These are phyloP conservation scores for Augochlorella aurata DNA, from an alignment of 2,888 invertebrate genomes.

Conservation along the genomic window DNA sequence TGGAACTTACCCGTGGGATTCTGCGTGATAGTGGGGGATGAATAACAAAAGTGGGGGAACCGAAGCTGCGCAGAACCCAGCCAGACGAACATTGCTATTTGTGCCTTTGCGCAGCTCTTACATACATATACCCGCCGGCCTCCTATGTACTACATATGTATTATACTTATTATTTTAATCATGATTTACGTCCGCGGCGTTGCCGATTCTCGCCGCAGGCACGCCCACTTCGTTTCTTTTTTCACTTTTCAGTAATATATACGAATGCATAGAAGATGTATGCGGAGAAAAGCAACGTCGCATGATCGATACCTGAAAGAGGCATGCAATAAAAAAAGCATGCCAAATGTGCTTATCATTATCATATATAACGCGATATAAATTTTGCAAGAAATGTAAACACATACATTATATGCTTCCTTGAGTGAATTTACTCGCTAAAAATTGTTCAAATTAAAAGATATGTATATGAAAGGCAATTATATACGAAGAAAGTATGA, in stretches of 20 bases:
- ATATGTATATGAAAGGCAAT: not conserved
- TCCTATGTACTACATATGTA: slow-evolving; percentile 77
- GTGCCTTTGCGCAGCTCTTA: slow-evolving; percentile 76
- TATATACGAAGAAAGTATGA: not conserved
- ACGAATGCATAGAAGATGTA: slow-evolving; percentile 58
- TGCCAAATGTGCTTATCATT: not conserved
- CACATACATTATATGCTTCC: not conserved
- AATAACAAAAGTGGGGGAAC: slow-evolving; percentile 64
- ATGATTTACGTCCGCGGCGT: slow-evolving; percentile 80
- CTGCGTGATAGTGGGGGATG: slow-evolving; percentile 59
- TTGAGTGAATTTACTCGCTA: not conserved
- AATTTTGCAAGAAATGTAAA: not conserved
- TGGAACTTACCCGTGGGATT: slow-evolving; percentile 73
- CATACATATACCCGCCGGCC: slow-evolving; percentile 65
- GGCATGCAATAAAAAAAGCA: slow-evolving; percentile 55
- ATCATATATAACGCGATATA: slow-evolving; percentile 18
- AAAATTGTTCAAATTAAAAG: not conserved
- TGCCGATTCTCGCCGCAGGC: slow-evolving; percentile 74
- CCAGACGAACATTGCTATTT: slow-evolving; percentile 54
- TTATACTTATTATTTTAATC: slow-evolving; percentile 81
- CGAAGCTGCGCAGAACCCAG: slow-evolving; percentile 79
- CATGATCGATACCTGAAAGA: slow-evolving; percentile 70
- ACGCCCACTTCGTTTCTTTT: slow-evolving; percentile 75
- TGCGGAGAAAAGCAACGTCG: slow-evolving; percentile 65
- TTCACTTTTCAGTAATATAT: slow-evolving; percentile 61